Evolutionary conservation across 2,113 vertebrate species (phyloP).

Genomic region (Ondatra zibethicus): DNA sequence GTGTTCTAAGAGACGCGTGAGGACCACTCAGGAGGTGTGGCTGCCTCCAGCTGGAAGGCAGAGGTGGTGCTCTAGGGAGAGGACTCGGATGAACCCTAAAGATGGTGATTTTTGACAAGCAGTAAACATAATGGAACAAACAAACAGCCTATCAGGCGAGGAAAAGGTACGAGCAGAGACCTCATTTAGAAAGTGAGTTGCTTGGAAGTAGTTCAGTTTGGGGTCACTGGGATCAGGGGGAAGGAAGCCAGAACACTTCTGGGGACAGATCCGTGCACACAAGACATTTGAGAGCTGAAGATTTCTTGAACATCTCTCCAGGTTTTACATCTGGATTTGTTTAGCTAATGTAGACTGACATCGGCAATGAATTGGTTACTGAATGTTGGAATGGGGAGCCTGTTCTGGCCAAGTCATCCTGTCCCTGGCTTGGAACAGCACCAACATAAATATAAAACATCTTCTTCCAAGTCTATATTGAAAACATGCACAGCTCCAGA

Average conservation of each 20-base stretch:
- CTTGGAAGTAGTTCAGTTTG: conserved; percentile 32
- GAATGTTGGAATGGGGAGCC: neutral
- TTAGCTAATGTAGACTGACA: conserved; percentile 19
- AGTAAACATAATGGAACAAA: neutral
- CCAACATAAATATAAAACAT: conserved; percentile 19
- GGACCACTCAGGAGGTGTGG: neutral
- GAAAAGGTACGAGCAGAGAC: conserved; percentile 3
- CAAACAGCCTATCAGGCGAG: conserved; percentile 27
- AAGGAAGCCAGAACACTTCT: neutral
- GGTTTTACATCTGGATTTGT: conserved; percentile 58
- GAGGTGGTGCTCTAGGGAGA: neutral
- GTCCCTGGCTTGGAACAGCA: conserved; percentile 18
- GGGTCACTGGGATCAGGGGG: conserved; percentile 9
- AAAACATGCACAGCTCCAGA: conserved; percentile 5
- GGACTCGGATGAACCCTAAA: conserved; percentile 26
- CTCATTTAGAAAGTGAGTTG: conserved; percentile 55
- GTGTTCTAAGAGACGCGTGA: neutral
- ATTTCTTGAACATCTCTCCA: neutral
- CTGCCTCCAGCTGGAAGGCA: neutral
- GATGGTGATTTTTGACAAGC: conserved; percentile 11
- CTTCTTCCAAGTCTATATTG: conserved; percentile 14
- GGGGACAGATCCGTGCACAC: neutral
- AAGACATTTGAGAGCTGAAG: neutral
- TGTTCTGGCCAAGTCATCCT: neutral
- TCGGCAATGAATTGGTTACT: conserved; percentile 32